These are phyloP conservation scores for Saguinus imperator DNA, from an alignment of 2,113 vertebrate genomes.

Conservation along the genomic window DNA sequence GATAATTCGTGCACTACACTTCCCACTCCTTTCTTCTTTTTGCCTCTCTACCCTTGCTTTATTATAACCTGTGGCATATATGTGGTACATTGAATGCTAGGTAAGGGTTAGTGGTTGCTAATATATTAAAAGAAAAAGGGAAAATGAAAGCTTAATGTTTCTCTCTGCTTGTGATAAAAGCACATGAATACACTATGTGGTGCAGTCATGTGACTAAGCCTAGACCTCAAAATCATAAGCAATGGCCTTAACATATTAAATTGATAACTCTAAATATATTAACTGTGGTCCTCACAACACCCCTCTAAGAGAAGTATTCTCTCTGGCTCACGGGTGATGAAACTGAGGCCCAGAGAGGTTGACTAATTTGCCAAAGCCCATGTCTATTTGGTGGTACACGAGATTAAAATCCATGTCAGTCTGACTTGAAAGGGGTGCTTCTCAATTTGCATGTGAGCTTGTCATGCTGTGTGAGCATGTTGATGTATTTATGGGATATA, in stretches of 20 bases:
- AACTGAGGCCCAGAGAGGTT: background rate
- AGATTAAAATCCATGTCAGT: background rate
- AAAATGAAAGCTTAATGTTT: constrained; percentile 24
- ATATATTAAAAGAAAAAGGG: constrained; percentile 28
- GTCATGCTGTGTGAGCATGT: background rate
- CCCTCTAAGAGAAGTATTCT: constrained; percentile 9
- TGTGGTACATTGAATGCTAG: background rate
- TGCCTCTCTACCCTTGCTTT: background rate
- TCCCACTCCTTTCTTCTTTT: background rate
- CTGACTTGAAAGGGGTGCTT: background rate
- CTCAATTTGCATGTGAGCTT: background rate
- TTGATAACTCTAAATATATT: constrained; percentile 15
- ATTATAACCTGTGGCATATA: background rate
- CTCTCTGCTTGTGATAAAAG: constrained; percentile 40
- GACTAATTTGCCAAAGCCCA: background rate
- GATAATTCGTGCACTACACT: background rate
- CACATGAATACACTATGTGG: background rate
- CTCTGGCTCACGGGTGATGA: background rate
- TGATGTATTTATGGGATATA: background rate
- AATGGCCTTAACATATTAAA: background rate
- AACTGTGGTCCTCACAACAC: constrained; percentile 3
- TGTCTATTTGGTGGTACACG: background rate
- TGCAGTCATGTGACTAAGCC: background rate
- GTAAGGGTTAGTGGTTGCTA: background rate
- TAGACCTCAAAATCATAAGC: constrained; percentile 25